phyloP scores from a whole-genome alignment of 2,113 vertebrate genomes.

The Bungarus multicinctus region DNA sequence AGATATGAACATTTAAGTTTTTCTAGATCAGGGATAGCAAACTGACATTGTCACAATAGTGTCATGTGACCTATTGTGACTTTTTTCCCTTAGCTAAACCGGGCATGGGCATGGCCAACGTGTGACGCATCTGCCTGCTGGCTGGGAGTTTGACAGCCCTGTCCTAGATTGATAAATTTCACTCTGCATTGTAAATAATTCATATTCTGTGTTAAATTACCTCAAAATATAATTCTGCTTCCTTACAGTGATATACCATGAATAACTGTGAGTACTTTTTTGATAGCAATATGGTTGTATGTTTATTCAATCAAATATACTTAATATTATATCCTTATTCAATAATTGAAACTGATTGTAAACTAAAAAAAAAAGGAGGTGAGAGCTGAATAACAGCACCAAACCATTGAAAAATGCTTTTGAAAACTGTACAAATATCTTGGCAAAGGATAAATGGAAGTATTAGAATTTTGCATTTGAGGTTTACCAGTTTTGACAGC shows the following conservation, averaged over 20 bases:
- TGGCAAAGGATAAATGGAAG: slow-evolving; percentile 32
- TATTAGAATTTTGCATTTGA: slow-evolving; percentile 13
- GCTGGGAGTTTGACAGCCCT: too few relatives aligned
- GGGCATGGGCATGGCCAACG: too few relatives aligned
- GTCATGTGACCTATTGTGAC: too few relatives aligned
- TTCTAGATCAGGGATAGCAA: too few relatives aligned
- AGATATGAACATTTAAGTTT: background rate
- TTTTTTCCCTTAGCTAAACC: too few relatives aligned
- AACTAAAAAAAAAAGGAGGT: slow-evolving; percentile 9
- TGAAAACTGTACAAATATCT: slow-evolving; percentile 24
- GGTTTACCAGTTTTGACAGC: background rate
- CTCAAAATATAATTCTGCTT: background rate
- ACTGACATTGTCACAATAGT: too few relatives aligned
- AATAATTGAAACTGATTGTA: background rate
- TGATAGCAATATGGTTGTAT: background rate
- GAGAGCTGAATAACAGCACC: slow-evolving; percentile 4
- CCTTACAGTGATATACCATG: background rate
- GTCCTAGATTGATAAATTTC: background rate
- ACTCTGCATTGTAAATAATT: background rate
- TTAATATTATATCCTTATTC: background rate
- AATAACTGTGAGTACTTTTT: background rate
- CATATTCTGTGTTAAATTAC: background rate
- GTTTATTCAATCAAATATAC: background rate
- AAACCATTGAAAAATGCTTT: background rate
- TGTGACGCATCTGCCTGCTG: too few relatives aligned